These are phyloP conservation scores for Maniola hyperantus DNA, from an alignment of 2,888 invertebrate genomes.

Conservation along the genomic window DNA sequence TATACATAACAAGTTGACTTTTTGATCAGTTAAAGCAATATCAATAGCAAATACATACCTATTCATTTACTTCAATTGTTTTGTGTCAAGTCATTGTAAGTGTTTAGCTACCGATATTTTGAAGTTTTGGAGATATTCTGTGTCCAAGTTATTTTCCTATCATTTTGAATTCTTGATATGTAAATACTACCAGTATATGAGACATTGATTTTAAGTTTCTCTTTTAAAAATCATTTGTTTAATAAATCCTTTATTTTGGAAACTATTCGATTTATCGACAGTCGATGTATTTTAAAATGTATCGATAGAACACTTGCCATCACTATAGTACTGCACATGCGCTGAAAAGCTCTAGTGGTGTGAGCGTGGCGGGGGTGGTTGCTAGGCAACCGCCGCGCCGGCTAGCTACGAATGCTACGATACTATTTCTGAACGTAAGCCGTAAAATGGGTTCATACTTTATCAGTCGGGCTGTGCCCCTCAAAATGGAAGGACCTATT, in stretches of 20 bases:
- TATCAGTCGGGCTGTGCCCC: conserved; percentile 31
- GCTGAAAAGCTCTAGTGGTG: conserved; percentile 17
- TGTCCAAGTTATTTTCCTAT: no score
- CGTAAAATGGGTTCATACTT: conserved; percentile 29
- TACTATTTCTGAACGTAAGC: conserved; percentile 25
- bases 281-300: conserved; percentile 3
- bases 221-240: no score
- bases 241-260: background rate
- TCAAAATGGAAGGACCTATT: background rate
- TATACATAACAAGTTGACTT: no score
- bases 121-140: no score
- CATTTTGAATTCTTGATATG: no score
- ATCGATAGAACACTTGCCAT: conserved; percentile 31
- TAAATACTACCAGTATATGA: no score
- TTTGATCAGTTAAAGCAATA: no score
- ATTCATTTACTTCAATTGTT: no score
- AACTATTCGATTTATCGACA: background rate
- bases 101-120: no score
- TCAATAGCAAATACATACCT: no score
- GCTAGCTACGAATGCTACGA: conserved; percentile 31
- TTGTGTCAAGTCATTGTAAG: no score
- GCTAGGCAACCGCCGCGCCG: conserved; percentile 42
- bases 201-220: no score
- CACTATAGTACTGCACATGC: conserved; percentile 41
- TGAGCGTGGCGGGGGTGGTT: conserved; percentile 39